phyloP scores from a whole-genome alignment of 2,113 vertebrate genomes.

The Rhabdomys dilectus region DNA sequence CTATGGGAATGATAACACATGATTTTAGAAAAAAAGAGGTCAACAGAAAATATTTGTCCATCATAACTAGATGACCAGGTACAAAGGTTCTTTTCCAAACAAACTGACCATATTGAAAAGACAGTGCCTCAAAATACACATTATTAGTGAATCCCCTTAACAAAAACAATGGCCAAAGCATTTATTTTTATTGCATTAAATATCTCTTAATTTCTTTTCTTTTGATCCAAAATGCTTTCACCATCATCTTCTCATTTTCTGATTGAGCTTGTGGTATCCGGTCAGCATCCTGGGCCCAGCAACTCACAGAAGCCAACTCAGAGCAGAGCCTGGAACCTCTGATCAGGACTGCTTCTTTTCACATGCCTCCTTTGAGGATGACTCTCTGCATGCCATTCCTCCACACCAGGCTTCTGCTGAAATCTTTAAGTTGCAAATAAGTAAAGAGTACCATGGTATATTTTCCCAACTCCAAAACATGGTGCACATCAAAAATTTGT shows the following conservation, averaged over 20 bases:
- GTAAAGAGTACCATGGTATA: constrained; percentile 30
- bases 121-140: neutral
- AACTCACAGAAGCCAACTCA: neutral
- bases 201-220: neutral
- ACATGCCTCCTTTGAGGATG: neutral
- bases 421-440: constrained; percentile 75
- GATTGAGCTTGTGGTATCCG: neutral
- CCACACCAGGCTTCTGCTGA: constrained; percentile 41
- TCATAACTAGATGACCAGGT: neutral
- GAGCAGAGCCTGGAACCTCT: neutral
- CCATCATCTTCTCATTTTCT: constrained; percentile 31
- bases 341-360: constrained; percentile 40
- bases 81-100: neutral
- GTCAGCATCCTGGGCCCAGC: neutral
- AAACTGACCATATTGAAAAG: neutral
- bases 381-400: constrained; percentile 34
- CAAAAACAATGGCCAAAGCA: neutral
- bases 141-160: neutral
- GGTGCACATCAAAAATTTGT: neutral
- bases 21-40: neutral
- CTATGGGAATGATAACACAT: neutral
- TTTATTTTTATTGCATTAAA: constrained; percentile 12
- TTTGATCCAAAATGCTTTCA: constrained; percentile 36
- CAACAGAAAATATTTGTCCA: neutral
- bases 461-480: constrained; percentile 41